Evolutionary conservation across 2,888 invertebrate species (phyloP), one percentile per base, ranked within the genome.

Genomic region (Blastobasis adustella): DNA sequence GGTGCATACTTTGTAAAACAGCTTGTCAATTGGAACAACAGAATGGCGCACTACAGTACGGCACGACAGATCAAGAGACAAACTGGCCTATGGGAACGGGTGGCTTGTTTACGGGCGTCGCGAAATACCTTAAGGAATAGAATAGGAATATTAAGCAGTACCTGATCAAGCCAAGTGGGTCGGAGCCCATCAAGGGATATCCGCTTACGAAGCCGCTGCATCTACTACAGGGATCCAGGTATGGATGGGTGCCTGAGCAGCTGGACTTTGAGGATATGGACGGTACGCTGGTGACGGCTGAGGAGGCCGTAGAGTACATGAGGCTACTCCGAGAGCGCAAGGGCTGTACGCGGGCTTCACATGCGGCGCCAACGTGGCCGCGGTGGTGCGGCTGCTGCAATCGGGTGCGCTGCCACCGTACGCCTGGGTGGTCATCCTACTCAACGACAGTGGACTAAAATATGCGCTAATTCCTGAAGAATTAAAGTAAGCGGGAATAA

Each of bases 31-130:
- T 61, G 69, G 0, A 71, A 66, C 0, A 87, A 87, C 53, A 61
- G 75, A 4, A 62, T 71, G 0, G 68, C 87, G 0, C 87, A 88
- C 63, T 88, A 87, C 58, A 53, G 65, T n/a, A 73, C 76, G 2
- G 87, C 87, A 0, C 88, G 88, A 0, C 88, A 88, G 60, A 87
- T 88, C 56, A 87, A 88, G 87, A 73, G 64, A 48, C 87, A 88
- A 55, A 83, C 86, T 5, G 87, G 87, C 7, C 77, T 4, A 81
- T 87, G 1, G 87, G 87, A 1, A 88, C 87, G 0, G 81, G 81
- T 0, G 87, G 87, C 0, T 84, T 84, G 0, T 87, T 87, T 50
- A 69, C 72, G 5, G 87, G 87, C 1, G 79, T 80, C 0, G 56
- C 86, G 2, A 82, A 58, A 56, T 88, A 77, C 60, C 71, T 88